Evolutionary conservation across 1,140 invertebrate genomes (phyloP).

Genomic region (Contarinia nasturtii): DNA sequence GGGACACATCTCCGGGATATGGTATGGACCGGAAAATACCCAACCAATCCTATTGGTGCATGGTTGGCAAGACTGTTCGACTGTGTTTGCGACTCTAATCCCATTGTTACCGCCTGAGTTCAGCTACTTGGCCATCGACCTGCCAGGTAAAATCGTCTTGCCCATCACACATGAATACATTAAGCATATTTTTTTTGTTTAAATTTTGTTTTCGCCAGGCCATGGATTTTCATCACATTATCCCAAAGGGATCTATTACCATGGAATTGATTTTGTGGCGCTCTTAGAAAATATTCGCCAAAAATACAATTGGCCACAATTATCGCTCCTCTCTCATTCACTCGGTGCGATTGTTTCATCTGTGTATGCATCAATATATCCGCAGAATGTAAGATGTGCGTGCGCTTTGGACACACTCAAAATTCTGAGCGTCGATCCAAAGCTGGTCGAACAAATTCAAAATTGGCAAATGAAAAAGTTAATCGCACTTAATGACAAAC

Average conservation of each 20-base stretch:
- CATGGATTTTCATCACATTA: conserved; percentile 50
- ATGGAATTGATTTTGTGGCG: conserved; percentile 31
- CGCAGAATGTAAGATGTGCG: conserved; percentile 35
- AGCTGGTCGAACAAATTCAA: conserved; percentile 11
- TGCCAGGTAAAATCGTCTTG: no score
- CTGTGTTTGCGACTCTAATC: conserved; percentile 46
- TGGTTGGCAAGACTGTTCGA: conserved; percentile 60
- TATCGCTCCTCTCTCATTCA: conserved; percentile 46
- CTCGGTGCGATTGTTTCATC: conserved; percentile 39
- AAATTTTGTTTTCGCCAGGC: no score
- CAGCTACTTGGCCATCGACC: conserved; percentile 43
- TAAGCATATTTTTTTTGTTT: not conserved
- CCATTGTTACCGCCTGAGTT: conserved; percentile 35
- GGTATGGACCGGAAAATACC: conserved; percentile 40
- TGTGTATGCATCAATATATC: conserved; percentile 33
- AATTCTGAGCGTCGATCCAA: conserved; percentile 21
- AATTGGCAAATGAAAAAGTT: conserved; percentile 25
- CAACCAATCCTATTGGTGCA: conserved; percentile 49
- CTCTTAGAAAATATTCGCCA: conserved; percentile 34
- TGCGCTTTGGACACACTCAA: conserved; percentile 41
- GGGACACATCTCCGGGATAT: conserved; percentile 45
- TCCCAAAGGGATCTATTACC: conserved; percentile 39
- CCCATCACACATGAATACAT: not conserved
- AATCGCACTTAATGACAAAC: conserved; percentile 18
- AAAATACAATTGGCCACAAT: conserved; percentile 45